phyloP scores from a whole-genome alignment of 1,140 invertebrate genomes.

The Procambarus clarkii region DNA sequence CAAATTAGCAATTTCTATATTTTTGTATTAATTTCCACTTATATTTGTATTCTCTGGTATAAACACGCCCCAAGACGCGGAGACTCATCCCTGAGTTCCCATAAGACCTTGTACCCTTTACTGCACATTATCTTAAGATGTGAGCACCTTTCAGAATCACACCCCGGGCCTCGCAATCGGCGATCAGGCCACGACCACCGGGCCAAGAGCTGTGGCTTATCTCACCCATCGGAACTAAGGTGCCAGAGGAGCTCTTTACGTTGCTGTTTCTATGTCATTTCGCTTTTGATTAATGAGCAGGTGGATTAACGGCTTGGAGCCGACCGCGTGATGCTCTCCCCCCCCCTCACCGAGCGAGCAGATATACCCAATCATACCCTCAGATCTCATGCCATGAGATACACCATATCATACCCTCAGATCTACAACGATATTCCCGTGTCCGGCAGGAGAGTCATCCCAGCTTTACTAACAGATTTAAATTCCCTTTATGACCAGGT shows the following conservation, averaged over 20 bases:
- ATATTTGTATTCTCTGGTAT: no score
- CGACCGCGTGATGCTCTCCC: slow-evolving; percentile 7
- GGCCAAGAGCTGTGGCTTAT: slow-evolving; percentile 39
- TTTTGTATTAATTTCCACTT: no score
- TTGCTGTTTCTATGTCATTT: slow-evolving; percentile 52
- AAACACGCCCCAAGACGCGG: no score
- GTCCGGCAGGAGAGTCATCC: not conserved
- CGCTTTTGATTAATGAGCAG: slow-evolving; percentile 44
- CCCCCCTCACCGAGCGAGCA: no score
- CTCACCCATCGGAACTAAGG: slow-evolving; percentile 42
- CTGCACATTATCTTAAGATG: slow-evolving; percentile 15
- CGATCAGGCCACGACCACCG: slow-evolving; percentile 34
- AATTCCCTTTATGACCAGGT: not conserved
- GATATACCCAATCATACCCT: no score
- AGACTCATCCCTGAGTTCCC: not conserved
- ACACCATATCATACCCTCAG: slow-evolving; percentile 37
- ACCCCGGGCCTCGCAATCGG: slow-evolving; percentile 14
- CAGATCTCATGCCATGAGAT: not conserved
- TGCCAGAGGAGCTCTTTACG: slow-evolving; percentile 51
- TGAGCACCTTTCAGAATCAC: slow-evolving; percentile 15
- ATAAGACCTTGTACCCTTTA: slow-evolving; percentile 17
- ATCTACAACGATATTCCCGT: slow-evolving; percentile 4
- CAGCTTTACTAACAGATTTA: not conserved
- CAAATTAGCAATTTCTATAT: no score
- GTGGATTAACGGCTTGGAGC: slow-evolving; percentile 26